Base-by-base conservation (phyloP, 2,888 invertebrate genomes). In the Caenorhabditis panamensis region DNA sequence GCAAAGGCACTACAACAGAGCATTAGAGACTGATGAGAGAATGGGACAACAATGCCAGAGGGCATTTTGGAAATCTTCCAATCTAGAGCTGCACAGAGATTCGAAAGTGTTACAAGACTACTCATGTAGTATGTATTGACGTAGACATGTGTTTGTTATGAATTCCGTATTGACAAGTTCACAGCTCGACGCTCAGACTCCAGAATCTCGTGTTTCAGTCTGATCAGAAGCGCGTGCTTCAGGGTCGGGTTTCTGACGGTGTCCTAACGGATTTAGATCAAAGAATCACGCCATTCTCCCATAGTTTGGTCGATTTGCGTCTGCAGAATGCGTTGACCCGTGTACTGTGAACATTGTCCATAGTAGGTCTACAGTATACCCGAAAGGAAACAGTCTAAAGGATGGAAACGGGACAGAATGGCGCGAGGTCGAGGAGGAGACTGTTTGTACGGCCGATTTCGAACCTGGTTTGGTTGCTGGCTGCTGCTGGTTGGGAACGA, bases 211-310 rank as follows among this genome's bases (percentile, higher is more conserved):
- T 26, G 26, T 47, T 36, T 49, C 47, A 31, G 5, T 41, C 6
- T 22, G 44, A 61, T 22, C 36, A 49, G 47, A 49, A 28, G 63
- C 22, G 36, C 18, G 18, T 49, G 24, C 26, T 53, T 26, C 53
- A 24, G 56, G 49, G 6, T 56, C 44, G 24, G 28, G 36, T 54
- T 28, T 56, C 26, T 9, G 41, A 41, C 56, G 8, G 2, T 44
- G 31, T 49, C 54, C 54, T 20, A 37, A 61, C 58, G 51, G 47
- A 51, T 51, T 59, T 49, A 31, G 59, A 59, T 68, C 68, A 61
- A 61, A 69, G 69, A 61, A 69, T 69, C 69, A 69, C 51, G 61
- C 61, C 69, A 61, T 53, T 37, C 4, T n/a, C n/a, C 61, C 59
- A 59, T 61, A 51, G 36, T 51, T 51, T 61, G 26, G 22, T 61